Evolutionary conservation across 2,113 vertebrate species (phyloP), one percentile per base, ranked within the genome.

Genomic region (Marcusenius ussheri): DNA sequence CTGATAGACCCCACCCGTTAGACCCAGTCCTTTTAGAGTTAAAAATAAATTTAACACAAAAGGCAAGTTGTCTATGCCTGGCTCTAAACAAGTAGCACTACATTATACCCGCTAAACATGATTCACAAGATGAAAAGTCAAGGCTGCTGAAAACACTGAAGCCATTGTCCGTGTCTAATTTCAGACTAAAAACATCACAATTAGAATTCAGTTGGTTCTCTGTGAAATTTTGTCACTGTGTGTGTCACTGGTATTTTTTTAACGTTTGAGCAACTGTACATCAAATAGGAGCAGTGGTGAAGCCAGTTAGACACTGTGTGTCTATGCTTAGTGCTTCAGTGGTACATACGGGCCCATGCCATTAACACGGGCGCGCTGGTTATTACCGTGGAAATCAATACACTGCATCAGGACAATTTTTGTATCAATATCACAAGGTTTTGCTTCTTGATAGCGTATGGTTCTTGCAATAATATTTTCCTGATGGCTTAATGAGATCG

Each of bases 21-120:
- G 46, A 85, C 83, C 45, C 46, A 49, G 83, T 15, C 9, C 0
- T 49, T 49, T n/a, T 49, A 50, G 21, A 89, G 17, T 58, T 83
- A 47, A 50, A 88, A 51, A 11, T 86, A 90, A 90, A 90, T 66
- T 35, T 2, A 90, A 89, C 88, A 62, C 70, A 86, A 86, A 86
- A 50, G 83, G 50, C n/a, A 50, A 50, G 47, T 47, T 86, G 83
- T 46, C 42, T 27, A 86, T 50, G 47, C 46, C 5, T 80, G 3
- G 24, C 47, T 49, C 46, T 86, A 86, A 50, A 47, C 17, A 27
- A 86, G 45, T 27, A 86, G 21, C 24, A 31, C 83, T 27, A 86
- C 83, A 50, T 50, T 24, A 50, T 49, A n/a, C 24, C 46, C 83
- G 46, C 45, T 86, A 27, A 86, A 50, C 83, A 49, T 86, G 83